A percentile compares a stretch with the other conserved stretches of the same genome.
These are phyloP conservation scores for Chaetodon trifascialis DNA, from an alignment of 2,113 vertebrate species.

Conservation along the genomic window DNA sequence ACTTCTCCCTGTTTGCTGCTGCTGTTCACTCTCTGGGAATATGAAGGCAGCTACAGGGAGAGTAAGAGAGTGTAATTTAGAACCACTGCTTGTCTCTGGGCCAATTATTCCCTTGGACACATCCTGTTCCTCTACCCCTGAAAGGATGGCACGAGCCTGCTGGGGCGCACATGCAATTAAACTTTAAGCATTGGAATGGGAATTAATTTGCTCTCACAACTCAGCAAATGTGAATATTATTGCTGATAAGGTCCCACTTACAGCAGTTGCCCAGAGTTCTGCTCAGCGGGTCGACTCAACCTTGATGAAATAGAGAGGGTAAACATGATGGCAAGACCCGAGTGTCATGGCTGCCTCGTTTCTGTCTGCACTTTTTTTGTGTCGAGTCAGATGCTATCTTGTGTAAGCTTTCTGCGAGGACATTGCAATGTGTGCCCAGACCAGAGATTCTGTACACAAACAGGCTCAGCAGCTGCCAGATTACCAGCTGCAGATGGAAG, in stretches of 20 bases:
- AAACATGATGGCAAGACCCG: conserved; percentile 8
- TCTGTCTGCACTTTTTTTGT: conserved; percentile 9
- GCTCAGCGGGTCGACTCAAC: conserved; percentile 30
- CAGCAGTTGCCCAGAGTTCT: conserved; percentile 23
- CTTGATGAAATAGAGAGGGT: conserved; percentile 20
- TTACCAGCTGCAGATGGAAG: conserved; percentile 34
- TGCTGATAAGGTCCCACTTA: conserved; percentile 60
- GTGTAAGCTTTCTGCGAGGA: conserved; percentile 4
- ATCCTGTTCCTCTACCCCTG: conserved; percentile 48
- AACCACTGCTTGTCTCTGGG: conserved; percentile 61
- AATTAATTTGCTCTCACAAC: conserved; percentile 65
- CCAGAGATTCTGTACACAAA: not conserved
- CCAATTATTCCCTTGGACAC: conserved; percentile 79
- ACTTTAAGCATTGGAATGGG: conserved; percentile 59
- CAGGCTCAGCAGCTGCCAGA: conserved; percentile 34
- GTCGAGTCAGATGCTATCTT: not conserved
- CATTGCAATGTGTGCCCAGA: not conserved
- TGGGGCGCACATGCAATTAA: conserved; percentile 64
- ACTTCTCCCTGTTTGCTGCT: conserved; percentile 38
- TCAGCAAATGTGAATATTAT: conserved; percentile 78
- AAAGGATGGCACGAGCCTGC: conserved; percentile 43
- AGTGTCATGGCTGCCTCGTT: not conserved
- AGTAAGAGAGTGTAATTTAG: conserved; percentile 55
- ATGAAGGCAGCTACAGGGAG: conserved; percentile 35
- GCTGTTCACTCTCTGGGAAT: conserved; percentile 56